Evolutionary conservation across 2,113 vertebrate species (phyloP), one percentile per base, ranked within the genome.

Genomic region (Saimiri boliviensis): DNA sequence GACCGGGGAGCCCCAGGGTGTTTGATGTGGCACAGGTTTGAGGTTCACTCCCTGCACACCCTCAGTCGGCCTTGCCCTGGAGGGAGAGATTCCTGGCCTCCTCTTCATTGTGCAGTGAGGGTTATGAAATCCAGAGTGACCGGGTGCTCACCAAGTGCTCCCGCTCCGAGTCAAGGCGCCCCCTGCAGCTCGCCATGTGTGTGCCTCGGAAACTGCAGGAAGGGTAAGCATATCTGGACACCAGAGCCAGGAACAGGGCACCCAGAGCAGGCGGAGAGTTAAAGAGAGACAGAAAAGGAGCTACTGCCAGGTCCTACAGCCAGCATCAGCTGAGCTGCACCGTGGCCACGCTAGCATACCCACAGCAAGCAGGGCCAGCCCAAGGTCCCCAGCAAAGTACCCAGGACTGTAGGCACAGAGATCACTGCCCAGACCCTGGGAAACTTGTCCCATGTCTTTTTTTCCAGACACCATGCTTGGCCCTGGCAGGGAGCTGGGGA

Each of bases 241-340:
- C 1, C 0, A 13, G 14, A 27, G 1, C 23, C 0, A 27, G 56
- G 14, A 49, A 20, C 0, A 0, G 42, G 37, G 27, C 1, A 0
- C 20, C 68, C 0, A 10, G 52, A 52, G 47, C 60, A 95, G 30
- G 35, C 0, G 0, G 21, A 54, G 27, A 40, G 16, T 4, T 71
- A 12, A 40, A 40, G 17, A 11, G 66, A 40, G 58, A 71, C 40
- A 0, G 35, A 60, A 89, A 68, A 35, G 1, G 35, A 85, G 25
- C 40, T 10, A 9, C 1, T 25, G 47, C 32, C 56, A 42, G 58
- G 13, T 40, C 40, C 12, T 4, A 3, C 4, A 16, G 35, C 20
- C n/a, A 91, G 17, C 54, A 60, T 35, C 8, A 4, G 16, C 8
- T 2, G 13, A 63, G 60, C 63, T 25, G 2, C 23, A 20, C 19